phyloP scores from a whole-genome alignment of 2,888 invertebrate genomes.

The Sipha maydis region DNA sequence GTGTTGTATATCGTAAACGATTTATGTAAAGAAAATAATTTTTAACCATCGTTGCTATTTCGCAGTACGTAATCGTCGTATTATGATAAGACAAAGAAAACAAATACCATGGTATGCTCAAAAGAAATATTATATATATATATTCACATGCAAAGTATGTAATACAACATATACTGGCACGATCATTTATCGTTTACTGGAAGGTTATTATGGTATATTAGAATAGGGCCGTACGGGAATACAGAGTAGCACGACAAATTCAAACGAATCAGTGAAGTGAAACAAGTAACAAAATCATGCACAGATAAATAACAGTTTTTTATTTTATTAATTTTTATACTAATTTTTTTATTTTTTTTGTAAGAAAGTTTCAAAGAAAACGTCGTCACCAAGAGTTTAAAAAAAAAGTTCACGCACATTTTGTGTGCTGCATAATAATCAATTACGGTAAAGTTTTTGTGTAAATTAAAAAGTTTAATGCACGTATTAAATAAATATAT shows the following conservation, averaged over 20 bases:
- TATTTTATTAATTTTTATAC: background rate
- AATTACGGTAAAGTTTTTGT: conserved; percentile 49
- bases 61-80: too few species aligned
- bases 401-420: conserved; percentile 47
- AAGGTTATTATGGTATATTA: too few species aligned
- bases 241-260: conserved; percentile 8
- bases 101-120: too few species aligned
- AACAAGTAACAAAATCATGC: conserved; percentile 44
- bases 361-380: conserved; percentile 11
- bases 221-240: background rate
- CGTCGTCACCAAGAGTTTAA: conserved; percentile 45
- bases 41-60: too few species aligned
- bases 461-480: conserved; percentile 56
- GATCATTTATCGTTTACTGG: background rate
- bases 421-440: conserved; percentile 49
- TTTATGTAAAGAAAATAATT: too few species aligned
- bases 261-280: conserved; percentile 33
- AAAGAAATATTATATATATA: too few species aligned
- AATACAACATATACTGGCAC: too few species aligned
- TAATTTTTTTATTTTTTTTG: conserved; percentile 7
- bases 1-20: too few species aligned
- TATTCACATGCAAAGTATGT: too few species aligned
- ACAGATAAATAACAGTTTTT: conserved; percentile 28
- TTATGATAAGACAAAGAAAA: too few species aligned
- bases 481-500: conserved; percentile 42